Evolutionary conservation across 1,140 invertebrate species (phyloP), one percentile per base, ranked within the genome.

Genomic region (Oryzaephilus surinamensis): DNA sequence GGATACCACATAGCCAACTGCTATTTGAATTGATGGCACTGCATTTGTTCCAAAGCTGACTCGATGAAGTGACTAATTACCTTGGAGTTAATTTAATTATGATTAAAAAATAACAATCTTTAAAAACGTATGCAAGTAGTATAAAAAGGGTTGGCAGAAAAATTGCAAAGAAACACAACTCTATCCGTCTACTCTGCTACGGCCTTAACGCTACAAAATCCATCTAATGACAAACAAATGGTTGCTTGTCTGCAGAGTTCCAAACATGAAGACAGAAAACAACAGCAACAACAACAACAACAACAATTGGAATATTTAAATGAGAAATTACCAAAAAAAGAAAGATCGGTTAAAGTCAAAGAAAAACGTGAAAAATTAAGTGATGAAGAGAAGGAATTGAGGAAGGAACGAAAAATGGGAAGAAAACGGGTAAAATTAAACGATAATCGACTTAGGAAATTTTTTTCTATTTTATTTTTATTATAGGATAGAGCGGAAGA

Each of bases 331-430:
- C n/a, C n/a, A n/a, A 1, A 79, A 73, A 54, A 84, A 78, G 62
- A 82, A 76, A 56, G 79, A 73, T 63, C 74, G 72, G 35, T 65
- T 53, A 82, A 79, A 60, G 68, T 57, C 43, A 81, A 76, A 69
- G 66, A 56, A 42, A 70, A 66, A 53, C 58, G 64, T 28, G 67
- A 71, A 18, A 70, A 72, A 45, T 53, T 70, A 4, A 65, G 60
- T 12, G 71, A 72, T n/a, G 76, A 79, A 48, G 74, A 78, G 38
- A 75, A 77, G 40, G 81, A 84, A 53, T 67, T 79, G 12, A 71
- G 80, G 30, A 79, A 79, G 62, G 82, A 85, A 58, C 72, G 80
- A 54, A 84, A 83, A 65, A 61, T 81, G 46, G 79, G 74, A 15
- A 66, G 81, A 14, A 85, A 84, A 61, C 71, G 81, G 61, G 77